Percentiles rank a stretch among this genome's conserved stretches.
These are phyloP conservation scores for Pseudanteris insignis DNA, from an alignment of 2,888 invertebrate genomes.

Conservation along the genomic window DNA sequence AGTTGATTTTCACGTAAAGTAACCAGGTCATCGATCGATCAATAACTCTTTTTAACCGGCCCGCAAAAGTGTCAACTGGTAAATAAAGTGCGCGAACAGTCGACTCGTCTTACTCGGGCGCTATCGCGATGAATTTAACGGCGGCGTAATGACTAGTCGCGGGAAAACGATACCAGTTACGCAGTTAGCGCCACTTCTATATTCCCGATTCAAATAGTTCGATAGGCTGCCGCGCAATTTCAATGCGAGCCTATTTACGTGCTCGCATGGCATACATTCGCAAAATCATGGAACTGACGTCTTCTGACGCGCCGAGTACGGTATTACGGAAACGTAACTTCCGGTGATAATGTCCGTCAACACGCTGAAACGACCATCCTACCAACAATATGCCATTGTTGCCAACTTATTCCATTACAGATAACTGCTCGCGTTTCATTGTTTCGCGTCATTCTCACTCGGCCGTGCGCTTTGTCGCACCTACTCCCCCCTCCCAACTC, in stretches of 20 bases:
- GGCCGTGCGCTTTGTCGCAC: slow-evolving; percentile 47
- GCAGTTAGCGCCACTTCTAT: slow-evolving; percentile 45
- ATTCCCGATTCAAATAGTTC: slow-evolving; percentile 53
- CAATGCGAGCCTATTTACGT: slow-evolving; percentile 52
- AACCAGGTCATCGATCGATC: slow-evolving; percentile 39
- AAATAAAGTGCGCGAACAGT: slow-evolving; percentile 26
- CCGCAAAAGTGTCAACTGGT: slow-evolving; percentile 27
- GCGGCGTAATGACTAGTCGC: slow-evolving; percentile 39
- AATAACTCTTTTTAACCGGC: slow-evolving; percentile 21
- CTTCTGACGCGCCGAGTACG: slow-evolving; percentile 58
- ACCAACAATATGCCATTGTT: slow-evolving; percentile 65
- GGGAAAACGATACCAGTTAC: slow-evolving; percentile 32
- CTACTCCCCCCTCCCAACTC: slow-evolving; percentile 16
- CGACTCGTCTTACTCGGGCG: slow-evolving; percentile 17
- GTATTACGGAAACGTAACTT: slow-evolving; percentile 63
- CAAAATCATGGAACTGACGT: slow-evolving; percentile 58
- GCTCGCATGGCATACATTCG: slow-evolving; percentile 62
- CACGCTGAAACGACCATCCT: slow-evolving; percentile 61
- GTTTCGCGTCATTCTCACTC: slow-evolving; percentile 53
- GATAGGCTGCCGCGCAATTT: slow-evolving; percentile 55
- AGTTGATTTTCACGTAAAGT: slow-evolving; percentile 26
- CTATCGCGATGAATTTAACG: slow-evolving; percentile 40
- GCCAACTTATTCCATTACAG: slow-evolving; percentile 68
- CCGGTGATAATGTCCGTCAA: slow-evolving; percentile 67
- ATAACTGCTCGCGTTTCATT: slow-evolving; percentile 59